Percentiles rank a stretch among this genome's conserved stretches.
Conservation (phyloP, 2,113 vertebrate species). For the Nothobranchius furzeri region DNA sequence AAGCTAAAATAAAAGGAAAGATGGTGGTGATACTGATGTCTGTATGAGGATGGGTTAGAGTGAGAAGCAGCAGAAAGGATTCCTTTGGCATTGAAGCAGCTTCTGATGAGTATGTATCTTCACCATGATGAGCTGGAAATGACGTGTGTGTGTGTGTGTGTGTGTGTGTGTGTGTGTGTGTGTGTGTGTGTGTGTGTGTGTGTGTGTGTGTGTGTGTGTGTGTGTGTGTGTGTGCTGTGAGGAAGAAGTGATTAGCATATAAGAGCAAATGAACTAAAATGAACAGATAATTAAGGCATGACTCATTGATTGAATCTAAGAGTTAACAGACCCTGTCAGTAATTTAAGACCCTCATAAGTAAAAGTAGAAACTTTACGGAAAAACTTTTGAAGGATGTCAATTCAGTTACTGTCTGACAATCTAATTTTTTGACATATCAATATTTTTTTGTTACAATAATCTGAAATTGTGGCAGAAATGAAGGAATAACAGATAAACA, state of each 20-base stretch:
- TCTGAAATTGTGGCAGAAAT: no score
- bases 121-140: not conserved
- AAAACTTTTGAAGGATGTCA: no score
- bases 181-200: no score
- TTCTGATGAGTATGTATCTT: not conserved
- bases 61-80: constrained; percentile 9
- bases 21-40: constrained; percentile 1
- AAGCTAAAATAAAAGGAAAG: not conserved
- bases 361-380: no score
- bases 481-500: no score
- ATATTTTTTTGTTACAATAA: no score
- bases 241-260: constrained; percentile 29
- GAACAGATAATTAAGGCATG: not conserved
- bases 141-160: fast-evolving
- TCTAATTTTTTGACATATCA: no score
- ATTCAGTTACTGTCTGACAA: no score
- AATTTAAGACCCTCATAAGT: no score
- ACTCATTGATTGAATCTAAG: no score
- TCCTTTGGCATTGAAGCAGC: not conserved
- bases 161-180: fast-evolving
- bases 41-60: constrained; percentile 34
- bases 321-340: no score
- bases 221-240: constrained; percentile 6
- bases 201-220: fast-evolving
- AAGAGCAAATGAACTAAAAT: not conserved